phyloP scores from a whole-genome alignment of 2,888 invertebrate species.

The Lissonota sp. region DNA sequence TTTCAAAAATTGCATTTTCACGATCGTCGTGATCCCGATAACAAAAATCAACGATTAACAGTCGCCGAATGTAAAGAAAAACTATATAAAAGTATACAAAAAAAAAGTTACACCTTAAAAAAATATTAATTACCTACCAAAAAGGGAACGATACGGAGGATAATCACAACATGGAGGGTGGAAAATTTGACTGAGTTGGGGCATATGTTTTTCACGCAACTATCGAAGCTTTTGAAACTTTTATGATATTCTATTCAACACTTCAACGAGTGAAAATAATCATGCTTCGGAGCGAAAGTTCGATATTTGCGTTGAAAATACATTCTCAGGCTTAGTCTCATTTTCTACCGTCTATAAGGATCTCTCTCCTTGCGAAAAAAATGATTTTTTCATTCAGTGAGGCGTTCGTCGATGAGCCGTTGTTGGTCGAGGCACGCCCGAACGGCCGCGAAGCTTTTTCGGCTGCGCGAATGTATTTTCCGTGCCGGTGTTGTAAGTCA shows the following conservation, averaged over 20 bases:
- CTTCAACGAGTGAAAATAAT: too few species aligned
- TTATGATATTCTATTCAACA: too few species aligned
- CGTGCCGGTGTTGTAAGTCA: conserved; percentile 86
- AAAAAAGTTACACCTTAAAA: conserved; percentile 56
- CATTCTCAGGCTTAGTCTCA: not conserved
- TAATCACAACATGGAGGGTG: too few species aligned
- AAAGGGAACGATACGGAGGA: not conserved
- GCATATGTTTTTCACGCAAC: too few species aligned
- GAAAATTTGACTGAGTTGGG: too few species aligned
- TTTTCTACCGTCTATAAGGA: conserved; percentile 12
- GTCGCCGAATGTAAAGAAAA: conserved; percentile 28
- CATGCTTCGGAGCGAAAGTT: too few species aligned
- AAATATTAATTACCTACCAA: conserved; percentile 31
- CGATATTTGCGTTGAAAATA: too few species aligned
- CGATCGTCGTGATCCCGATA: conserved; percentile 17
- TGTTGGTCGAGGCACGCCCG: conserved; percentile 85
- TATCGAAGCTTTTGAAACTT: too few species aligned
- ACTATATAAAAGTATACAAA: conserved; percentile 60
- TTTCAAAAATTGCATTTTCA: conserved; percentile 14
- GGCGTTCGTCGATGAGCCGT: conserved; percentile 83
- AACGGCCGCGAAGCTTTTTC: conserved; percentile 85
- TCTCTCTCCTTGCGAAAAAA: too few species aligned
- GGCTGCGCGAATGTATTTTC: conserved; percentile 85
- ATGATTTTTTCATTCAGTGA: conserved; percentile 69
- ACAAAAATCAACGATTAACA: conserved; percentile 38